A percentile compares a stretch with the other conserved stretches of the same genome.
These are phyloP conservation scores for Sarcophaga subvicina DNA, from an alignment of 2,888 invertebrate genomes.

Conservation along the genomic window DNA sequence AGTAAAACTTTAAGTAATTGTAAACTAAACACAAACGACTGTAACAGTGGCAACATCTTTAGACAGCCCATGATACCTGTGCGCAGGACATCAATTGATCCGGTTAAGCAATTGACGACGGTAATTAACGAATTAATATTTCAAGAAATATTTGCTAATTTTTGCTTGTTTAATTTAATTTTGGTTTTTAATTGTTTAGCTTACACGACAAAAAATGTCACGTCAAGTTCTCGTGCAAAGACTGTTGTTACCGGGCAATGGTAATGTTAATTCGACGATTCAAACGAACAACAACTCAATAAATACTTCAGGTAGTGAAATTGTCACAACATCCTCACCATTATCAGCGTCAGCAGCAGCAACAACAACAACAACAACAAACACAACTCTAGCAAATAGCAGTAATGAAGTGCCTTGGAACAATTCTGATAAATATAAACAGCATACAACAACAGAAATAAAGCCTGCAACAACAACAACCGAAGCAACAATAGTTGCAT, in stretches of 20 bases:
- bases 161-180: too few relatives aligned
- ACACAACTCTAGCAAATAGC: neutral
- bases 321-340: neutral
- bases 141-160: neutral
- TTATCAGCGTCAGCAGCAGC: neutral
- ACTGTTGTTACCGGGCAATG: conserved; percentile 85
- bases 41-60: conserved; percentile 71
- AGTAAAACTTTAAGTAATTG: conserved; percentile 73
- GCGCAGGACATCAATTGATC: conserved; percentile 77
- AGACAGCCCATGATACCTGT: conserved; percentile 77
- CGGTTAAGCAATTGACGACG: conserved; percentile 76
- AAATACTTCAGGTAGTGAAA: neutral
- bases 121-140: conserved; percentile 69
- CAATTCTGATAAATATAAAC: conserved; percentile 26
- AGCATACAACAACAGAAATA: conserved; percentile 24
- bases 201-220: conserved; percentile 77
- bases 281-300: conserved; percentile 27
- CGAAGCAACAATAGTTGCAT: neutral
- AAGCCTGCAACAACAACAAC: conserved; percentile 13
- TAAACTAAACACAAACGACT: conserved; percentile 55
- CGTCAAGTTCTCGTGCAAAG: conserved; percentile 89
- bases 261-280: conserved; percentile 19
- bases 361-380: neutral
- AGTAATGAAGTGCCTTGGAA: conserved; percentile 62
- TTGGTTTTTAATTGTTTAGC: conserved; percentile 68